Conservation (phyloP, 2,113 vertebrate genomes). For the Porphyrio hochstetteri region DNA sequence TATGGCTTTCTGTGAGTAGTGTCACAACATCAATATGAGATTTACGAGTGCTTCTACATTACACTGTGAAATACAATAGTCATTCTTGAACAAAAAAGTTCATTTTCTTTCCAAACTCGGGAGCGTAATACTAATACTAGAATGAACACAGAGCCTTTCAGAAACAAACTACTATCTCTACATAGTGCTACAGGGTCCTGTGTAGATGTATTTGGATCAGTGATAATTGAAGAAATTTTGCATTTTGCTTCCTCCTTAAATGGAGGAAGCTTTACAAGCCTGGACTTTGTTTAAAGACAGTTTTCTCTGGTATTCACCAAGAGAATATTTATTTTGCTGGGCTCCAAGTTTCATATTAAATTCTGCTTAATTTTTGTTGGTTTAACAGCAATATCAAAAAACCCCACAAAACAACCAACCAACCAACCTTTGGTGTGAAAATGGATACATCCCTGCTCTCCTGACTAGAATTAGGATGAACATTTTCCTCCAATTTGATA, state of each 20-base stretch:
- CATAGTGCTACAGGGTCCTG: not conserved
- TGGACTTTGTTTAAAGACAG: not conserved
- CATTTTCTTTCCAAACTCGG: not conserved
- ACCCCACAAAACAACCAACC: rapidly evolving
- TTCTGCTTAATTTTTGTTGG: not conserved
- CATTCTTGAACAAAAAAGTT: not conserved
- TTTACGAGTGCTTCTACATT: not conserved
- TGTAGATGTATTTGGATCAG: not conserved
- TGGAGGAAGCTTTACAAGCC: not conserved
- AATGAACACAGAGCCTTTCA: not conserved
- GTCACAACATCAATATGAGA: slow-evolving; percentile 19
- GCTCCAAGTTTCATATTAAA: not conserved
- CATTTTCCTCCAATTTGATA: not conserved
- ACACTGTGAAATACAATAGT: not conserved
- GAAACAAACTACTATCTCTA: not conserved
- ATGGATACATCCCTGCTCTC: not conserved
- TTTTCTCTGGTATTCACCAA: not conserved
- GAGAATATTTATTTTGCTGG: not conserved
- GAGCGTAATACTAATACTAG: not conserved
- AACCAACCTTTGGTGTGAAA: not conserved
- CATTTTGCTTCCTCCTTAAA: not conserved
- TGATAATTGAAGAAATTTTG: not conserved
- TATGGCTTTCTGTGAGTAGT: not conserved
- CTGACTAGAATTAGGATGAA: not conserved
- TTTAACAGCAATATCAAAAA: not conserved